Percentiles rank a stretch among this genome's conserved stretches.
Evolutionary conservation across 2,888 invertebrate species (phyloP).

Genomic region (Prosopocoilus inquinatus): DNA sequence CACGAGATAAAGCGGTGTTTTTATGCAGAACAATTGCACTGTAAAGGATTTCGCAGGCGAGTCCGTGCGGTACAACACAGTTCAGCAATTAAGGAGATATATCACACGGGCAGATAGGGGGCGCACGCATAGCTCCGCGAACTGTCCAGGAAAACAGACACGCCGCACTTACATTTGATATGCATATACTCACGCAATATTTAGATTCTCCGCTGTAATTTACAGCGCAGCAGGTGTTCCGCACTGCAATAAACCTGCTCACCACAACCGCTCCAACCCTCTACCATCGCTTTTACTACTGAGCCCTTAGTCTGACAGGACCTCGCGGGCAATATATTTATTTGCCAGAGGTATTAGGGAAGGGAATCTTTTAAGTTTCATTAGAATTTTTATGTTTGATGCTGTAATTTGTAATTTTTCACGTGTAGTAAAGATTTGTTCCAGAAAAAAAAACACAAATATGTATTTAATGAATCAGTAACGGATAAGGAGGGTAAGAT

Average conservation of each 20-base stretch:
- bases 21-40: background rate
- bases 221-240: slow-evolving; percentile 46
- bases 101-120: slow-evolving; percentile 17
- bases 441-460: no score
- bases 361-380: no score
- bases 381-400: no score
- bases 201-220: slow-evolving; percentile 44
- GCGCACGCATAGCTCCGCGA: slow-evolving; percentile 15
- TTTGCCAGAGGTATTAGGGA: no score
- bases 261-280: slow-evolving; percentile 24
- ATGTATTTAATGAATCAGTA: no score
- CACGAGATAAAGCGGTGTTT: no score
- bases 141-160: slow-evolving; percentile 14
- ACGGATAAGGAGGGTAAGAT: no score
- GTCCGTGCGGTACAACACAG: slow-evolving; percentile 2
- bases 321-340: slow-evolving; percentile 9
- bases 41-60: background rate
- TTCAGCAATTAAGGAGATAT: slow-evolving; percentile 23
- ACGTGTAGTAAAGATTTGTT: no score
- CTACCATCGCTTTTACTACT: slow-evolving; percentile 20
- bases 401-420: no score
- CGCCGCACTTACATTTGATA: slow-evolving; percentile 33
- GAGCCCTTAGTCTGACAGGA: background rate
- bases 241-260: slow-evolving; percentile 35
- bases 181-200: slow-evolving; percentile 46